Percentiles rank a stretch among this genome's conserved stretches.
These are phyloP conservation scores for Clistopyga incitator DNA, from an alignment of 2,888 invertebrate species.

Conservation along the genomic window DNA sequence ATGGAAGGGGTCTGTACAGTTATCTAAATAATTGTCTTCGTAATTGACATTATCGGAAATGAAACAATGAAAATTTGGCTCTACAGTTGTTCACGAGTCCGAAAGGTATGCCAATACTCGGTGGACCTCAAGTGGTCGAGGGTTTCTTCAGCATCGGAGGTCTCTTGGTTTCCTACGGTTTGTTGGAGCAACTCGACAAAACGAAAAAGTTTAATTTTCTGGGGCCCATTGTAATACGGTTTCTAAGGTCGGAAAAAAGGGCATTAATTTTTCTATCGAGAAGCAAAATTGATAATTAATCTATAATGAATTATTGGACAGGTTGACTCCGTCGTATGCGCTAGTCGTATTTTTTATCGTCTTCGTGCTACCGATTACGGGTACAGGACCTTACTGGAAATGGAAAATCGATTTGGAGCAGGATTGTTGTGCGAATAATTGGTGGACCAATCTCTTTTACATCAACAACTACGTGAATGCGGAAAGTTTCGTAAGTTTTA, in stretches of 20 bases:
- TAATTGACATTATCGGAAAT: neutral
- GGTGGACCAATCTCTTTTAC: slow-evolving; percentile 79
- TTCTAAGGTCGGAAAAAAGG: slow-evolving; percentile 71
- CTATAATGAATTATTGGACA: slow-evolving; percentile 50
- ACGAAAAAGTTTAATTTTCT: slow-evolving; percentile 71
- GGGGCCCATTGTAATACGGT: slow-evolving; percentile 70
- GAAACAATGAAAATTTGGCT: slow-evolving; percentile 7
- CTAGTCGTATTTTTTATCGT: slow-evolving; percentile 74
- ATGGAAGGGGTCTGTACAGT: slow-evolving; percentile 73
- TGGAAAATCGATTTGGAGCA: slow-evolving; percentile 69
- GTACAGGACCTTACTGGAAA: slow-evolving; percentile 78
- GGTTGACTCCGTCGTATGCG: slow-evolving; percentile 76
- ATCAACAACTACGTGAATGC: slow-evolving; percentile 77
- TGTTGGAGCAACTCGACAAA: slow-evolving; percentile 74
- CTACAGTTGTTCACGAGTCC: slow-evolving; percentile 62
- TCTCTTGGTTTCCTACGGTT: slow-evolving; percentile 72
- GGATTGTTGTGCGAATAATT: slow-evolving; percentile 72
- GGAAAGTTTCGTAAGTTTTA: slow-evolving; percentile 67
- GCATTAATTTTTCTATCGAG: neutral
- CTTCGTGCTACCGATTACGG: slow-evolving; percentile 73
- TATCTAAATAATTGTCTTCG: too few species aligned
- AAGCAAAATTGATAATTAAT: neutral
- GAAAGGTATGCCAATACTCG: slow-evolving; percentile 67
- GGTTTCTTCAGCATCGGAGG: slow-evolving; percentile 76
- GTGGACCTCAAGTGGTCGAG: slow-evolving; percentile 73